Percentiles rank a stretch among this genome's conserved stretches.
These are phyloP conservation scores for Poeciliopsis turneri DNA, from an alignment of 2,797 vertebrate species.

Conservation along the genomic window DNA sequence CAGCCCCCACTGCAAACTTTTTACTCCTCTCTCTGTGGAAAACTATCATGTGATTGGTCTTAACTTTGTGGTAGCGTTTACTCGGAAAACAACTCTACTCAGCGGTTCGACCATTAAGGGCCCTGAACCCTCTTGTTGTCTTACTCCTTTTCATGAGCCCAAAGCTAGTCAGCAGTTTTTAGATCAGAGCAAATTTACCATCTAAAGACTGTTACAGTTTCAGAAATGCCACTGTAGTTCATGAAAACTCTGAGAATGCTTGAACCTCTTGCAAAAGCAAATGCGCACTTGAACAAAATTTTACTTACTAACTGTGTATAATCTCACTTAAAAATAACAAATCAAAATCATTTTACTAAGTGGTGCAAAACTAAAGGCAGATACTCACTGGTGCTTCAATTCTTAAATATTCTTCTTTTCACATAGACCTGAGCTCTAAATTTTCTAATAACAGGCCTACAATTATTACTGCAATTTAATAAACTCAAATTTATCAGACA, in stretches of 20 bases:
- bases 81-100: too few species aligned
- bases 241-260: neutral
- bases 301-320: neutral
- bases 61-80: too few species aligned
- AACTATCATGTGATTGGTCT: too few species aligned
- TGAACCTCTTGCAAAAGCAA: neutral
- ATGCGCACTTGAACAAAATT: neutral
- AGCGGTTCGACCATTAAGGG: too few species aligned
- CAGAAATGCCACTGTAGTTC: neutral
- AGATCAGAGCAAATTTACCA: neutral
- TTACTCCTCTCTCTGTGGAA: too few species aligned
- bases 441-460: neutral
- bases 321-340: neutral
- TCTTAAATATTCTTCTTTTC: neutral
- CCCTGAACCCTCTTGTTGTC: neutral
- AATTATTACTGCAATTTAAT: neutral
- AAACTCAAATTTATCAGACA: neutral
- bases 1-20: too few species aligned
- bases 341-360: neutral
- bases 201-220: neutral
- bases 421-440: neutral
- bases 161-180: neutral
- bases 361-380: neutral
- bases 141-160: neutral
- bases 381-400: neutral